phyloP scores from a whole-genome alignment of 1,140 invertebrate species.

The Pristionchus pacificus region DNA sequence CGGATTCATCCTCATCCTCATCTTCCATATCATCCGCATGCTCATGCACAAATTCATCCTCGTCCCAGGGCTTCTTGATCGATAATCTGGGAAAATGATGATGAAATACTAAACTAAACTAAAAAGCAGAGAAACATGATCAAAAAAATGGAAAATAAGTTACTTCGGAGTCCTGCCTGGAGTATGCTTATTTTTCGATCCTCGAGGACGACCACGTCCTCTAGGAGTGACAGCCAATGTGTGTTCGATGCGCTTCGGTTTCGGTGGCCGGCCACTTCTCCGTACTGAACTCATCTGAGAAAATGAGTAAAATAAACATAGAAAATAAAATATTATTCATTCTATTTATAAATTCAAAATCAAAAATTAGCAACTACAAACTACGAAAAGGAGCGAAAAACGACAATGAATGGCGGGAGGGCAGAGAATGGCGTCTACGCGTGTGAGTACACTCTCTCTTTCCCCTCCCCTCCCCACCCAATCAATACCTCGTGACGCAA shows the following conservation, averaged over 20 bases:
- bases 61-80: background rate
- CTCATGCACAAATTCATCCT: background rate
- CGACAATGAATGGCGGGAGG: too few relatives aligned
- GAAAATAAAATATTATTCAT: too few relatives aligned
- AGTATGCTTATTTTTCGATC: background rate
- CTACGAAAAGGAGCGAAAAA: too few relatives aligned
- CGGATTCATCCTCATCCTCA: background rate
- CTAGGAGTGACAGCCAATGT: background rate
- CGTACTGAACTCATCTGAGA: background rate
- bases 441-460: too few relatives aligned
- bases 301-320: background rate
- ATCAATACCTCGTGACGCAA: too few relatives aligned
- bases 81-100: background rate
- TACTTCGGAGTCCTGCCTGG: background rate
- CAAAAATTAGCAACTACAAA: too few relatives aligned
- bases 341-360: too few relatives aligned
- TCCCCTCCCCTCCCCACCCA: too few relatives aligned
- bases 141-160: background rate
- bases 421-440: too few relatives aligned
- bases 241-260: background rate
- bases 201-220: background rate
- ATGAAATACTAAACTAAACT: background rate
- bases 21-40: background rate
- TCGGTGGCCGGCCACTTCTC: background rate
- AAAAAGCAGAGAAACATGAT: too few relatives aligned